Conservation (phyloP, 2,888 invertebrate species). For the Xanthostigma xanthostigma region DNA sequence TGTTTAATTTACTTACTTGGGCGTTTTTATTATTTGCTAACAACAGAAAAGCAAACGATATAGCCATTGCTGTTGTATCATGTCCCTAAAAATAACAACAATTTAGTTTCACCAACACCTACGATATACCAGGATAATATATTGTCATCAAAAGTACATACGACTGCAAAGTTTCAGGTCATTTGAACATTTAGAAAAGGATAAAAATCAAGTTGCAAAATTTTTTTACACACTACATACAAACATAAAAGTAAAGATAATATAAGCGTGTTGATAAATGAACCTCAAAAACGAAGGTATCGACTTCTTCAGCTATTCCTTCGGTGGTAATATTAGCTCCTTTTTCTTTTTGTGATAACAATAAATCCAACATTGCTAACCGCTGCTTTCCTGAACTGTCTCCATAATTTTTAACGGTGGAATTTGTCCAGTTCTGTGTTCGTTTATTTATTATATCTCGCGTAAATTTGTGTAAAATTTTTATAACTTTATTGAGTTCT, state of each 20-base stretch:
- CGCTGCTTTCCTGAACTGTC: slow-evolving; percentile 25
- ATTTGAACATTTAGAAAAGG: too few relatives aligned
- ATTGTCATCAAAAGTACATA: too few relatives aligned
- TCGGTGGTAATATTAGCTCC: slow-evolving; percentile 31
- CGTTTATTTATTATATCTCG: slow-evolving; percentile 8
- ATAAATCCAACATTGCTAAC: slow-evolving; percentile 38
- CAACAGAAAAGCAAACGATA: slow-evolving; percentile 29
- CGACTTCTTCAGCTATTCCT: slow-evolving; percentile 30
- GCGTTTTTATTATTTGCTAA: slow-evolving; percentile 32
- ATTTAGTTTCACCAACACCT: too few relatives aligned
- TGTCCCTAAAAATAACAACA: slow-evolving; percentile 33
- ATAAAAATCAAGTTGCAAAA: too few relatives aligned
- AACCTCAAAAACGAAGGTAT: slow-evolving; percentile 47
- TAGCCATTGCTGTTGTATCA: slow-evolving; percentile 41
- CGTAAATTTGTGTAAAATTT: slow-evolving; percentile 14
- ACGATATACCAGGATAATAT: too few relatives aligned
- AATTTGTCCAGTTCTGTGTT: slow-evolving; percentile 3
- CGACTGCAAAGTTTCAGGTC: too few relatives aligned
- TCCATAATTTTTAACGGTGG: not conserved
- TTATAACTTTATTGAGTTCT: slow-evolving; percentile 28
- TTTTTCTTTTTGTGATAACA: slow-evolving; percentile 33
- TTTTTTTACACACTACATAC: too few relatives aligned
- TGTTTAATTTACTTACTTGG: slow-evolving; percentile 23
- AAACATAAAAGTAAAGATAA: too few relatives aligned
- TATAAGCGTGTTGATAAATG: not conserved